Evolutionary conservation across 2,113 vertebrate species (phyloP).

Genomic region (Anser brachyrhynchus): DNA sequence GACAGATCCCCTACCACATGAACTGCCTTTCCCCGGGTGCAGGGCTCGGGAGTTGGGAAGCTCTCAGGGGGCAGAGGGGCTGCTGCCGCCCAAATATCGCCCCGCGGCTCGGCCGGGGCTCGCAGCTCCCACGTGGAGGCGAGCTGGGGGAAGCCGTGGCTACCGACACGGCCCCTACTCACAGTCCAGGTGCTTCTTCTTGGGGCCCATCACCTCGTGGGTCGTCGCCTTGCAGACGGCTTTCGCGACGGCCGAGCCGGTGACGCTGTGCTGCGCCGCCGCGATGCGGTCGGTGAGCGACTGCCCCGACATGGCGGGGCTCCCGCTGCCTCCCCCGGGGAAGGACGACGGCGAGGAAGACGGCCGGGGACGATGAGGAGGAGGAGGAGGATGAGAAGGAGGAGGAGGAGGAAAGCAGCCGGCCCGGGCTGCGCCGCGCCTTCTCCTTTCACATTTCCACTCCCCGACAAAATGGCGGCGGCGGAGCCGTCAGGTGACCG

Average conservation of each 20-base stretch:
- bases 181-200: slow-evolving; percentile 94
- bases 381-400: no score
- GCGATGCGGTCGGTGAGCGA: slow-evolving; percentile 95
- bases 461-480: slow-evolving; percentile 69
- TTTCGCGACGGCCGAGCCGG: slow-evolving; percentile 93
- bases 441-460: slow-evolving; percentile 54
- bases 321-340: background rate
- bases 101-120: background rate
- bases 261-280: slow-evolving; percentile 95
- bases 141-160: background rate
- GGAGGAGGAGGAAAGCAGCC: no score
- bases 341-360: background rate
- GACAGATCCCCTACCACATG: no score
- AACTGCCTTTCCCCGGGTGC: no score
- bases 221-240: slow-evolving; percentile 80
- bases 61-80: no score
- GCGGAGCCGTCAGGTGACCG: slow-evolving; percentile 10
- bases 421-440: background rate
- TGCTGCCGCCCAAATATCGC: no score
- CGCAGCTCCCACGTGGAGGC: background rate
- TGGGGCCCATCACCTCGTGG: slow-evolving; percentile 91
- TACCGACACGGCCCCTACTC: slow-evolving; percentile 65
- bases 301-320: slow-evolving; percentile 79
- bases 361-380: background rate
- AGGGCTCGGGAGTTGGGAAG: no score